Conservation (phyloP, 2,113 vertebrate species). For the Pagrus major region DNA sequence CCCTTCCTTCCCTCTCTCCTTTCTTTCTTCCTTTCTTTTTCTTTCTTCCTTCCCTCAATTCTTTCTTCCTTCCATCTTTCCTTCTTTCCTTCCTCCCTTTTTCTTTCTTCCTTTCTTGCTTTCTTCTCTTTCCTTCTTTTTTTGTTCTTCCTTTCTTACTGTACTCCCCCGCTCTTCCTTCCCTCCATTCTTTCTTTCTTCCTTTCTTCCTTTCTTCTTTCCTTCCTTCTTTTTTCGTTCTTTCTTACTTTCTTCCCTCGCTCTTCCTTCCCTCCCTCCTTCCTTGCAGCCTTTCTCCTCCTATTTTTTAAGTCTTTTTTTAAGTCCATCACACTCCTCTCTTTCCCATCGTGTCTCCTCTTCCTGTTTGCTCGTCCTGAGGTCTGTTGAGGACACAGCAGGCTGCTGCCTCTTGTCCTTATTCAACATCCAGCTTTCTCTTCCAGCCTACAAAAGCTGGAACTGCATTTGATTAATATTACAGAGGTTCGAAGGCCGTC, state of each 20-base stretch:
- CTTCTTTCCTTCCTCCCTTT: background rate
- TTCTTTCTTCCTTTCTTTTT: background rate
- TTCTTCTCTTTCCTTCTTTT: background rate
- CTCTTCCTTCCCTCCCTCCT: background rate
- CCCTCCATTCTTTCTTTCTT: background rate
- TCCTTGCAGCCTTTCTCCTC: background rate
- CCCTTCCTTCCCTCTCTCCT: background rate
- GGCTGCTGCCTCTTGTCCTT: background rate
- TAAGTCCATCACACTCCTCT: background rate
- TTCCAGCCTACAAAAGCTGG: background rate
- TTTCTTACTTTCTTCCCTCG: background rate
- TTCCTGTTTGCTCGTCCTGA: conserved; percentile 17
- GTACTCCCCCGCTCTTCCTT: background rate
- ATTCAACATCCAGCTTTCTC: conserved; percentile 4
- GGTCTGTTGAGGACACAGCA: conserved; percentile 43
- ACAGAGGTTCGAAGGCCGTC: background rate
- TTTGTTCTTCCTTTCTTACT: background rate
- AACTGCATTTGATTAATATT: background rate
- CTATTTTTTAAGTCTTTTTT: conserved; percentile 6
- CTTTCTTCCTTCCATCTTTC: background rate
- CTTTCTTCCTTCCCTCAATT: background rate
- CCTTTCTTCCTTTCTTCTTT: background rate
- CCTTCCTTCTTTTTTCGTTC: background rate
- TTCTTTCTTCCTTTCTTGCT: background rate
- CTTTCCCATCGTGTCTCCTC: conserved; percentile 17